Conservation (phyloP, 1,140 invertebrate species). For the Diachasma alloeum region DNA sequence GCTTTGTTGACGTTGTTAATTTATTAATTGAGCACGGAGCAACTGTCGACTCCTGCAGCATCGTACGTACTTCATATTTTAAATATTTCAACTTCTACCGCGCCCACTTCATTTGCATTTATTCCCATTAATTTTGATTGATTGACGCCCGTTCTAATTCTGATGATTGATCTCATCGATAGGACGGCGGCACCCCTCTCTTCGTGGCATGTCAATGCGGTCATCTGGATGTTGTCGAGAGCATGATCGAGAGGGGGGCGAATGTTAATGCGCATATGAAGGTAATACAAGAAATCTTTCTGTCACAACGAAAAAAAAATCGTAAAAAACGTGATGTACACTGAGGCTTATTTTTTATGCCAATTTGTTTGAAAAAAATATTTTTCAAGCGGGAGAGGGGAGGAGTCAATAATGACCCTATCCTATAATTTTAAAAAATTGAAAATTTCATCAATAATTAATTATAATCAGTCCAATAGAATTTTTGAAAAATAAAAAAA, state of each 20-base stretch:
- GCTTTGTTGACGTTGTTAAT: slow-evolving; percentile 82
- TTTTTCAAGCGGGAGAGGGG: too few relatives aligned
- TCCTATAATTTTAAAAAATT: too few relatives aligned
- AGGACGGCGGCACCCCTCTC: slow-evolving; percentile 92
- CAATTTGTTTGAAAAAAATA: background rate
- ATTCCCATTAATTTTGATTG: background rate
- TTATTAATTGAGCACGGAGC: slow-evolving; percentile 81
- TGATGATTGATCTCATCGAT: slow-evolving; percentile 38
- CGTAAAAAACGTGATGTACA: too few relatives aligned
- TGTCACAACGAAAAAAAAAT: background rate
- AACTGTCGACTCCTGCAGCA: slow-evolving; percentile 80
- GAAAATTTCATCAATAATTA: too few relatives aligned
- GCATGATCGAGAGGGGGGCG: slow-evolving; percentile 80
- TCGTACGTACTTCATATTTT: slow-evolving; percentile 68
- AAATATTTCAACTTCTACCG: slow-evolving; percentile 13
- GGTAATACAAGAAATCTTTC: slow-evolving; percentile 63
- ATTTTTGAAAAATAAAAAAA: too few relatives aligned
- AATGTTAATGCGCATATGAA: slow-evolving; percentile 88
- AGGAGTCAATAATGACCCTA: too few relatives aligned
- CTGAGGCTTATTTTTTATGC: background rate
- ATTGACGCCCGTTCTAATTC: background rate
- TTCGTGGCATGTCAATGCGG: slow-evolving; percentile 93
- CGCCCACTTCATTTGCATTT: background rate
- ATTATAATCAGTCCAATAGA: too few relatives aligned
- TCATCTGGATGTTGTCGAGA: slow-evolving; percentile 85